Percentiles rank a stretch among this genome's conserved stretches.
Conservation (phyloP, 2,888 invertebrate genomes). For the Sycophila texana region DNA sequence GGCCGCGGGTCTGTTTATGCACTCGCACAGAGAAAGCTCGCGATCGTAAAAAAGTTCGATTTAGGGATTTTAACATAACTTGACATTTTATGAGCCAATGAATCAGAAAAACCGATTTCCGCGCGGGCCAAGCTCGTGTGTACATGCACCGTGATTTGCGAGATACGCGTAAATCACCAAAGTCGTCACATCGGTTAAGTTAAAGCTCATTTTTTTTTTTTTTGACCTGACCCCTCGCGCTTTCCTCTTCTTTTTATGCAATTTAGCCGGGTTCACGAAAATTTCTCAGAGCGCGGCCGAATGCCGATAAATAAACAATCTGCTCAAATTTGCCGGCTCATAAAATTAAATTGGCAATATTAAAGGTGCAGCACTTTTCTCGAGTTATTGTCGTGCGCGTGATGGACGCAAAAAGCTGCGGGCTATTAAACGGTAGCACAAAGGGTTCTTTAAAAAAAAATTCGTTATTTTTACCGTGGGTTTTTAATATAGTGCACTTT, state of each 20-base stretch:
- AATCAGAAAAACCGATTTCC: conserved; percentile 58
- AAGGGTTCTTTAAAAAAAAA: conserved; percentile 3
- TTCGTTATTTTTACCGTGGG: conserved; percentile 46
- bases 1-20: conserved; percentile 47
- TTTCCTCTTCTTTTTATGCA: conserved; percentile 13
- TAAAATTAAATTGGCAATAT: conserved; percentile 46
- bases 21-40: conserved; percentile 39
- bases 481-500: conserved; percentile 13
- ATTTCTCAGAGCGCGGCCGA: conserved; percentile 27
- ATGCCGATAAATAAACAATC: conserved; percentile 52
- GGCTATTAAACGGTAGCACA: conserved; percentile 28
- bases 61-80: conserved; percentile 57
- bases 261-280: conserved; percentile 41
- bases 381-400: conserved; percentile 30
- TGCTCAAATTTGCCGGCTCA: conserved; percentile 16
- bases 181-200: conserved; percentile 41
- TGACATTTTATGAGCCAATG: conserved; percentile 57
- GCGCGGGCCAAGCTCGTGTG: conserved; percentile 35
- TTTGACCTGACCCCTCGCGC: conserved; percentile 4
- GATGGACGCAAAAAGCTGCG: conserved; percentile 18
- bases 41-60: conserved; percentile 58
- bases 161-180: conserved; percentile 55
- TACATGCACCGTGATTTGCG: conserved; percentile 44
- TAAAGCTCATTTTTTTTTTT: conserved; percentile 48
- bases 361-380: conserved; percentile 31